These are phyloP conservation scores for Sorex maritimensis DNA, from an alignment of 2,797 vertebrate genomes.

Conservation along the genomic window DNA sequence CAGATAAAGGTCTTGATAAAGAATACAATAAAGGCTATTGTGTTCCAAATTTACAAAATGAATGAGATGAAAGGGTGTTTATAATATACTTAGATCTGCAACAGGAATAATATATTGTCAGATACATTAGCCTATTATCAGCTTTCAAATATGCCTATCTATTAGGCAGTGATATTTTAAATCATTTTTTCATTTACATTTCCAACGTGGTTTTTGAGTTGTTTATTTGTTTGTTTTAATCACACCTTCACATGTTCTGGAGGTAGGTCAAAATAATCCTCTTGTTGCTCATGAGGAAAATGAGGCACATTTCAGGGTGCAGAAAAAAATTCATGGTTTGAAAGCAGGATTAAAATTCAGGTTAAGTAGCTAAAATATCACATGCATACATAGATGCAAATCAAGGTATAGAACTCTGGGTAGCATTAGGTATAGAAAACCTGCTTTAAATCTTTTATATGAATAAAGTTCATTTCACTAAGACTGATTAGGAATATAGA, in stretches of 20 bases:
- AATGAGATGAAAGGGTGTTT: slow-evolving; percentile 29
- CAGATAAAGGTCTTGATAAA: slow-evolving; percentile 63
- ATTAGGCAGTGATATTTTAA: slow-evolving; percentile 60
- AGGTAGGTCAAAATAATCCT: slow-evolving; percentile 75
- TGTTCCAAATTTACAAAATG: slow-evolving; percentile 49
- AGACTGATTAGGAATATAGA: background rate
- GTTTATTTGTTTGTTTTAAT: background rate
- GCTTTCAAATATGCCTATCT: slow-evolving; percentile 2
- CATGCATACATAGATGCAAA: background rate
- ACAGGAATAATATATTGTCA: background rate
- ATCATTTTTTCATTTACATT: slow-evolving; percentile 58
- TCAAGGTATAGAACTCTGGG: background rate
- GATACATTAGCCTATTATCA: slow-evolving; percentile 42
- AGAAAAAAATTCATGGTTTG: background rate
- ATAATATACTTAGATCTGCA: slow-evolving; percentile 12
- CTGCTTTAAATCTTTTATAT: slow-evolving; percentile 23
- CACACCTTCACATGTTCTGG: slow-evolving; percentile 25
- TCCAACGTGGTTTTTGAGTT: slow-evolving; percentile 65
- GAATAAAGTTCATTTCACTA: slow-evolving; percentile 41
- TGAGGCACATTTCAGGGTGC: slow-evolving; percentile 55
- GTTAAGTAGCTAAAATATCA: background rate
- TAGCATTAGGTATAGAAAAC: slow-evolving; percentile 45
- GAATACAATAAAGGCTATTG: slow-evolving; percentile 36
- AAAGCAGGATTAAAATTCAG: slow-evolving; percentile 4
- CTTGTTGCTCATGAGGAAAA: slow-evolving; percentile 68